Conservation (phyloP, 2,888 invertebrate genomes). For the Hirtodrosophila trivittata region DNA sequence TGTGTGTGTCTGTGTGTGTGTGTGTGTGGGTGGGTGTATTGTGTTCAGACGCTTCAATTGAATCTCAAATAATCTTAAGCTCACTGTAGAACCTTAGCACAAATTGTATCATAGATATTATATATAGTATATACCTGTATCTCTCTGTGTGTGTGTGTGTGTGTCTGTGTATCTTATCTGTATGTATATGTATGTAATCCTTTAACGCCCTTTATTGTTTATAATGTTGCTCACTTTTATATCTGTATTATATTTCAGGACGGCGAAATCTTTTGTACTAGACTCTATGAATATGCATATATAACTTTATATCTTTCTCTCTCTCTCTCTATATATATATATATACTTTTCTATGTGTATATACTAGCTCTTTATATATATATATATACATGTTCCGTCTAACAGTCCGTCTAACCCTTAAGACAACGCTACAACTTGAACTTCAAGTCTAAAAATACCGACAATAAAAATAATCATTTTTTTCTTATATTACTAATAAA, state of each 20-base stretch:
- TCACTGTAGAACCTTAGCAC: too few relatives aligned
- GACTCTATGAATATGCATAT: slow-evolving; percentile 79
- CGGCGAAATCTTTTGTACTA: slow-evolving; percentile 87
- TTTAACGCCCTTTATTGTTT: slow-evolving; percentile 64
- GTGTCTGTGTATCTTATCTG: slow-evolving; percentile 42
- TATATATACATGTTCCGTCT: slow-evolving; percentile 45
- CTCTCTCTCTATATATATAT: slow-evolving; percentile 19
- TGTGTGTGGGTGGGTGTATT: not conserved
- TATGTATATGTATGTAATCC: slow-evolving; percentile 36
- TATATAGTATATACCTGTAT: slow-evolving; percentile 4
- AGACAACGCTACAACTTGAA: slow-evolving; percentile 14
- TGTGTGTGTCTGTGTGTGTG: slow-evolving; percentile 7
- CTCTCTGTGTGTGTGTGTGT: slow-evolving; percentile 19
- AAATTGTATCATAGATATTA: not conserved
- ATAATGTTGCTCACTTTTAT: slow-evolving; percentile 81
- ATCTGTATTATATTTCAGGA: slow-evolving; percentile 86
- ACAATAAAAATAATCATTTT: not conserved
- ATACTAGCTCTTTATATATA: slow-evolving; percentile 48
- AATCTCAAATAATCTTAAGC: too few relatives aligned
- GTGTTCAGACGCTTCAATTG: too few relatives aligned
- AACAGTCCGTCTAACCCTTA: slow-evolving; percentile 53
- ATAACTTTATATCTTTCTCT: slow-evolving; percentile 30
- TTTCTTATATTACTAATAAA: too few relatives aligned
- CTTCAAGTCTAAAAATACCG: not conserved
- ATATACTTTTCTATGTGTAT: slow-evolving; percentile 35